phyloP scores from a whole-genome alignment of 1,140 invertebrate species.

The Megalonaias nervosa region DNA sequence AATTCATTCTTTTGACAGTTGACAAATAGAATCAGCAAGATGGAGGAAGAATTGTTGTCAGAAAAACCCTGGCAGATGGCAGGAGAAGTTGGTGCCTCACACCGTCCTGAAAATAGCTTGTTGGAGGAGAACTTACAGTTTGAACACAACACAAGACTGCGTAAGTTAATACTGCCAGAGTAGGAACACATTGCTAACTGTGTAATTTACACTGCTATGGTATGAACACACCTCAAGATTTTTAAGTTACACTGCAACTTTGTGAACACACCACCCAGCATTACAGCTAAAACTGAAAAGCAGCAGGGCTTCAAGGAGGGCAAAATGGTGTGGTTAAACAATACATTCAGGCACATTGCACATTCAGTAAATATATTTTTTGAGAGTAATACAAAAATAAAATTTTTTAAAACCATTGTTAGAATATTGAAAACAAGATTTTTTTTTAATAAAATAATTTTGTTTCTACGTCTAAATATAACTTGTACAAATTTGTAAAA shows the following conservation, averaged over 20 bases:
- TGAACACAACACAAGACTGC: slow-evolving; percentile 85
- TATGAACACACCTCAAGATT: neutral
- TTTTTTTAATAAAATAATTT: too few species aligned
- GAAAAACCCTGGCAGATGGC: slow-evolving; percentile 95
- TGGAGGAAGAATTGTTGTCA: slow-evolving; percentile 82
- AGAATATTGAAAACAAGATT: too few species aligned
- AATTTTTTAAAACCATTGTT: too few species aligned
- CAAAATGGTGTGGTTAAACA: too few species aligned
- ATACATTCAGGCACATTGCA: neutral
- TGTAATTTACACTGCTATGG: neutral
- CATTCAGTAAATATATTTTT: too few species aligned
- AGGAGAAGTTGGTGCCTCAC: slow-evolving; percentile 86
- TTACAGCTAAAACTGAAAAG: too few species aligned
- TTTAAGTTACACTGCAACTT: too few species aligned
- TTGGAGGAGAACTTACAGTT: slow-evolving; percentile 93
- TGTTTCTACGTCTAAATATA: too few species aligned
- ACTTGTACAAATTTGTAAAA: too few species aligned
- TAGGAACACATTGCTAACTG: neutral
- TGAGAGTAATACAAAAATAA: too few species aligned
- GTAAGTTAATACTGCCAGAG: slow-evolving; percentile 62
- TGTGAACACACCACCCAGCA: too few species aligned
- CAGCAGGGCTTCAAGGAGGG: too few species aligned
- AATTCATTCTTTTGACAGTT: slow-evolving; percentile 51
- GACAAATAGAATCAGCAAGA: slow-evolving; percentile 78
- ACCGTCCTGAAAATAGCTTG: slow-evolving; percentile 91